Evolutionary conservation across 2,797 vertebrate species (phyloP).

Genomic region (Pseudotriccus pelzelni): DNA sequence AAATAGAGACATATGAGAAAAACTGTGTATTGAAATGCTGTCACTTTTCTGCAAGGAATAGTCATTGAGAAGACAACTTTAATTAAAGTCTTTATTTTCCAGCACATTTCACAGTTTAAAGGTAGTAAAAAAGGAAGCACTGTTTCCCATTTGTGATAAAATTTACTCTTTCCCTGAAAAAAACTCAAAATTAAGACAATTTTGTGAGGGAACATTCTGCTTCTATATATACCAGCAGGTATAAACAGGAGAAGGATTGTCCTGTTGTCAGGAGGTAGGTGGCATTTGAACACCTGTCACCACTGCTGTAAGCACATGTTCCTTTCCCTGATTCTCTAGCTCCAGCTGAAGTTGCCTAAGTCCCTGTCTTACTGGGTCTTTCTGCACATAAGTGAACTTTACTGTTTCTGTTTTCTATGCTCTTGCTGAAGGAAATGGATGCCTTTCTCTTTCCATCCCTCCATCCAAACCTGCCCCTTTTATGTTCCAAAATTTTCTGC

Average conservation of each 20-base stretch:
- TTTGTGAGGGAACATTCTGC: background rate
- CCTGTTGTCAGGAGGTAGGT: background rate
- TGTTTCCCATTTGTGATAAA: slow-evolving; percentile 17
- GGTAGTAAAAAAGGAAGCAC: background rate
- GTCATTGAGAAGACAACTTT: slow-evolving; percentile 1
- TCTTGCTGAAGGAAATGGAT: background rate
- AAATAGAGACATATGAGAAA: slow-evolving; percentile 3
- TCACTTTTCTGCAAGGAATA: slow-evolving; percentile 15
- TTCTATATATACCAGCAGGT: background rate
- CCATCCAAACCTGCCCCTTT: background rate
- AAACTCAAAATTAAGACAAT: background rate
- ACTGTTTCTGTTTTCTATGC: background rate
- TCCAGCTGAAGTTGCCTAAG: background rate
- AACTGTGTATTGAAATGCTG: slow-evolving; percentile 31
- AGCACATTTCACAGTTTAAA: slow-evolving; percentile 9
- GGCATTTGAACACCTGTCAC: background rate
- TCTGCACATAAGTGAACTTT: background rate
- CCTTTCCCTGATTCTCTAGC: background rate
- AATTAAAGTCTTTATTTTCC: slow-evolving; percentile 34
- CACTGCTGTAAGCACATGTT: accelerated
- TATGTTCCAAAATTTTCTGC: background rate
- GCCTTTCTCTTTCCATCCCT: accelerated
- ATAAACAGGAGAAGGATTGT: background rate
- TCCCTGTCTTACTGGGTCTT: background rate
- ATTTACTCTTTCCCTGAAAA: background rate